Percentiles rank a stretch among this genome's conserved stretches.
These are phyloP conservation scores for Spodoptera frugiperda DNA, from an alignment of 1,140 invertebrate species.

Conservation along the genomic window DNA sequence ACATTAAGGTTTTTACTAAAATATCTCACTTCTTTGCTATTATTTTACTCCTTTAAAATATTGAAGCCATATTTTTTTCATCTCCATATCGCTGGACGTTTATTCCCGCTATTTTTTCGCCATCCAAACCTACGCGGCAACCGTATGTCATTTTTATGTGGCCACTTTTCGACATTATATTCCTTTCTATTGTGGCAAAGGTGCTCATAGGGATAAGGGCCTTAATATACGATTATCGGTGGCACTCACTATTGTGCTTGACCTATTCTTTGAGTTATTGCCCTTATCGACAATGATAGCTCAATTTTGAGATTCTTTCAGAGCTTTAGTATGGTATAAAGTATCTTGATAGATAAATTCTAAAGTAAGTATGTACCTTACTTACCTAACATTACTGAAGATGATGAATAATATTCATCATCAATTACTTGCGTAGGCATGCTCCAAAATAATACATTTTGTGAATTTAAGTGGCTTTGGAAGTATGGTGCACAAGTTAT, in stretches of 20 bases:
- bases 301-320: constrained; percentile 59
- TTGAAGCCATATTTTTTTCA: constrained; percentile 44
- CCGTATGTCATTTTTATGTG: constrained; percentile 85
- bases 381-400: too few relatives aligned
- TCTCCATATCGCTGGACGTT: constrained; percentile 48
- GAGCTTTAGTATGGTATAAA: constrained; percentile 46
- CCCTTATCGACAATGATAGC: constrained; percentile 65
- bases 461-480: not conserved
- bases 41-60: constrained; percentile 27
- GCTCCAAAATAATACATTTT: too few relatives aligned
- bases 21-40: not conserved
- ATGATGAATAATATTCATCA: not conserved
- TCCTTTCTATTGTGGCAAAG: constrained; percentile 83
- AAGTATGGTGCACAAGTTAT: constrained; percentile 22
- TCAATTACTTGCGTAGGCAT: too few relatives aligned
- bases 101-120: constrained; percentile 63
- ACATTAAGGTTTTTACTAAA: not conserved
- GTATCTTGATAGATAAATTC: constrained; percentile 26
- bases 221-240: constrained; percentile 86
- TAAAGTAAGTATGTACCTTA: not conserved
- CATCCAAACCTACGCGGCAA: constrained; percentile 62
- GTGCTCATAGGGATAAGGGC: constrained; percentile 84
- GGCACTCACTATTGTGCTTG: constrained; percentile 84
- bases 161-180: constrained; percentile 84
- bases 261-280: constrained; percentile 82